These are phyloP conservation scores for Rosalia funebris DNA, from an alignment of 2,888 invertebrate species.

Conservation along the genomic window DNA sequence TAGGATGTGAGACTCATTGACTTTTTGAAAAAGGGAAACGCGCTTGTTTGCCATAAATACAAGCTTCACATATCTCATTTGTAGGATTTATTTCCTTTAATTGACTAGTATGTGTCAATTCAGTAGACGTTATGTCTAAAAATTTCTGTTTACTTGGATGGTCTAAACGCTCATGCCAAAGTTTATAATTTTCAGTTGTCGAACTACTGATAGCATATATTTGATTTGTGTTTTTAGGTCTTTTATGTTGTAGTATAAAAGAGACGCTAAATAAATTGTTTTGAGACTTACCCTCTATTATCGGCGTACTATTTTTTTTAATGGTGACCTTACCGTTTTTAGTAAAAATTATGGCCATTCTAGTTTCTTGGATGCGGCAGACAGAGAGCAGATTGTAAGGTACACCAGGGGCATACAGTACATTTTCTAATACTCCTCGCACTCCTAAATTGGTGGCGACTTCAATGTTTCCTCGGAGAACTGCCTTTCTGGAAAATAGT, in stretches of 20 bases:
- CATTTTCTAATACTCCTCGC: constrained; percentile 36
- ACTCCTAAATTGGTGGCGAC: constrained; percentile 36
- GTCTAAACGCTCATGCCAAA: constrained; percentile 30
- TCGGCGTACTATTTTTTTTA: constrained; percentile 19
- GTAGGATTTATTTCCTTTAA: constrained; percentile 25
- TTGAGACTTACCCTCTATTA: constrained; percentile 27
- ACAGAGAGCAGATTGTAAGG: constrained; percentile 47
- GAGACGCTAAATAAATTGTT: constrained; percentile 7
- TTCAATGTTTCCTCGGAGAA: constrained; percentile 42
- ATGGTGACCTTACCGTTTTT: constrained; percentile 26
- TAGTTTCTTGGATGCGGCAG: constrained; percentile 33
- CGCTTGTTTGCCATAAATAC: constrained; percentile 37
- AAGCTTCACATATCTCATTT: constrained; percentile 34
- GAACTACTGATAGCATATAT: background rate
- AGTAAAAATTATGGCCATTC: constrained; percentile 30
- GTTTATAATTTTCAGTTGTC: constrained; percentile 24
- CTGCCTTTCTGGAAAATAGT: too few species aligned
- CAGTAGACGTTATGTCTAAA: constrained; percentile 20
- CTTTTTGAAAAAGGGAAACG: constrained; percentile 32
- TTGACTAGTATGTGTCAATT: constrained; percentile 15
- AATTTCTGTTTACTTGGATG: constrained; percentile 27
- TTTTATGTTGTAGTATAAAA: constrained; percentile 2
- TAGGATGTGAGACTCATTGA: constrained; percentile 25
- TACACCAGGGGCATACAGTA: constrained; percentile 52
- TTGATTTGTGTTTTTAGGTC: background rate